These are phyloP conservation scores for Onychomys torridus DNA, from an alignment of 2,797 vertebrate genomes.

Conservation along the genomic window DNA sequence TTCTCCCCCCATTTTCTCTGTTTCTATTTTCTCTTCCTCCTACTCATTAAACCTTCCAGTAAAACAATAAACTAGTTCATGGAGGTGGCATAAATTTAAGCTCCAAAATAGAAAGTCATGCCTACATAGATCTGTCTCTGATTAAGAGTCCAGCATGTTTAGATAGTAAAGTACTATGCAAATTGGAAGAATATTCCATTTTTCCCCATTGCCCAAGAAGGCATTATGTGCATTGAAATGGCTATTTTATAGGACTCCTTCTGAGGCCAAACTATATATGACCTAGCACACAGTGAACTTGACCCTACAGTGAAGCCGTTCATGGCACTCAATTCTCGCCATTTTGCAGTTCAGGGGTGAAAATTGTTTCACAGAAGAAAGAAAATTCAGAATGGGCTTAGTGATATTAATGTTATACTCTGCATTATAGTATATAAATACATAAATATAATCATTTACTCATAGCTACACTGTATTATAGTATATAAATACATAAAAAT, in stretches of 20 bases:
- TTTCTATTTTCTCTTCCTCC: constrained; percentile 55
- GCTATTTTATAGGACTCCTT: not conserved
- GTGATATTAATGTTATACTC: not conserved
- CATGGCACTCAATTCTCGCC: not conserved
- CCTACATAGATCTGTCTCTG: constrained; percentile 53
- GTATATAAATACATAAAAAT: not conserved
- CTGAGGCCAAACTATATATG: not conserved
- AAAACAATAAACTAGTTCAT: constrained; percentile 51
- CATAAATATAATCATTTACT: not conserved
- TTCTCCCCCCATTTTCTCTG: not conserved
- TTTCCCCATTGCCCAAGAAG: constrained; percentile 50
- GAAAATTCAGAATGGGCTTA: not conserved
- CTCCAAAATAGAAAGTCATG: constrained; percentile 55
- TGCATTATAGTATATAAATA: not conserved
- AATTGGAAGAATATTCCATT: constrained; percentile 64
- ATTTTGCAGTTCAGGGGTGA: not conserved
- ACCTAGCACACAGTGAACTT: not conserved
- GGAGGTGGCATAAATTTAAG: constrained; percentile 59
- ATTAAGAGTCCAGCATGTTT: not conserved
- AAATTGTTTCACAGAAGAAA: not conserved
- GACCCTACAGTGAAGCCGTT: not conserved
- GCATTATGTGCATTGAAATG: constrained; percentile 46
- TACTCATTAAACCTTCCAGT: constrained; percentile 59
- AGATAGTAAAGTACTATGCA: constrained; percentile 21
- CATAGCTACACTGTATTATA: not conserved